Conservation (phyloP, 2,113 vertebrate species). For the Otolemur garnettii region DNA sequence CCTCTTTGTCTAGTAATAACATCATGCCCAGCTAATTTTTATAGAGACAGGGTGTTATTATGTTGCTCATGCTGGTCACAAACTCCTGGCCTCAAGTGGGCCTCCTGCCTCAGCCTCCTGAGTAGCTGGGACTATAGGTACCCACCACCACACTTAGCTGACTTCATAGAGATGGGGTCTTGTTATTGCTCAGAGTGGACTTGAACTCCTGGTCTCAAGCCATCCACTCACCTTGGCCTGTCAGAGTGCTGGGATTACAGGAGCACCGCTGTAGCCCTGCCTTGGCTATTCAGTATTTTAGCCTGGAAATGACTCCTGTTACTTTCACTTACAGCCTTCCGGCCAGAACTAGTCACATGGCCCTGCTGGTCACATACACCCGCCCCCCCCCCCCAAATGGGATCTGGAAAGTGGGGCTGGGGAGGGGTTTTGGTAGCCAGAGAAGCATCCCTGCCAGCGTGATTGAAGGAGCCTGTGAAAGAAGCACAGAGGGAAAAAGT, state of each 20-base stretch:
- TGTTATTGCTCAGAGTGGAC: neutral
- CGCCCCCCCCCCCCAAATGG: too few species aligned
- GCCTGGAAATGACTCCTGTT: neutral
- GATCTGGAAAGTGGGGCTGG: neutral
- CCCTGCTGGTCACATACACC: neutral
- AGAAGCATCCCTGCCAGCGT: neutral
- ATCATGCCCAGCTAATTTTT: too few species aligned
- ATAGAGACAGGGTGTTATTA: neutral
- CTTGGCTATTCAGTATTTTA: neutral
- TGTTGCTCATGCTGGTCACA: neutral
- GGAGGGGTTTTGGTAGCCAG: neutral
- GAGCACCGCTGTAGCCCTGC: fast-evolving
- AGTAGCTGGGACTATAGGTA: neutral
- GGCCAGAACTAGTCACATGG: neutral
- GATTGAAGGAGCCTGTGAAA: neutral
- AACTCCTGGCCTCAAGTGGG: neutral
- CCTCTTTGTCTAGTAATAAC: too few species aligned
- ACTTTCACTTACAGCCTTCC: neutral
- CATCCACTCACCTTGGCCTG: neutral
- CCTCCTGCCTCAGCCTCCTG: neutral
- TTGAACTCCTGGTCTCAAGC: neutral
- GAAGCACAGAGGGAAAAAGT: neutral
- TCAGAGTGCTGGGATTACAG: neutral
- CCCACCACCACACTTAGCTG: fast-evolving
- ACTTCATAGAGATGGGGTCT: neutral